Base-by-base conservation (phyloP, 2,888 invertebrate genomes). In the Serrognathus titanus region DNA sequence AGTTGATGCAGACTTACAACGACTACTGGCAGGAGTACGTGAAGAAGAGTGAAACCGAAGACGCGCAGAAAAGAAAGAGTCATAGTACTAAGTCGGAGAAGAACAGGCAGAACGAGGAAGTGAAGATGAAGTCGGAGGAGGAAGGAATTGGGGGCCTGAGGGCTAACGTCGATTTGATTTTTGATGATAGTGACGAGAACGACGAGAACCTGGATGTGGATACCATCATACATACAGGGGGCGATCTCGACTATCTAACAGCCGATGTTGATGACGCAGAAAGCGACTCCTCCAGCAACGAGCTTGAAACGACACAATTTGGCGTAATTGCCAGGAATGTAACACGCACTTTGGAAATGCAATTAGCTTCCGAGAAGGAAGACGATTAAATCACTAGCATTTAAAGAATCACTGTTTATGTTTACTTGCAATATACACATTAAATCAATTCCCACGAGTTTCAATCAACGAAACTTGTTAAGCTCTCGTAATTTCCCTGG, bases 301-400 rank as follows among this genome's bases (percentile, higher is more conserved):
- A 48, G 2, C 48, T 13, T 2, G 10, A 31, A 11, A 2, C 20
- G 10, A n/a, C 24, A 5, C 24, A 31, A 16, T 51, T 55, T n/a
- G 20, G 40, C 13, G 46, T 59, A 10, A 56, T 61, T 16, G 58
- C 57, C 58, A 53, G 59, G 10, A 48, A 67, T 47, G 66, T 71
- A 9, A 69, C 64, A 13, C 71, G 73, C 61, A 75, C 74, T 53
- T 66, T 77, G 56, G 76, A 77, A 67, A 75, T 77, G 76, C 76
- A 76, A 58, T 59, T 77, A 52, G 76, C 76, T 10, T 65, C 71
- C 63, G 63, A 71, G 51, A 63, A 69, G 52, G 48, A 56, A 11
- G 11, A 61, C 55, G 36, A 57, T 3, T 31, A 31, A 31, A 31
- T 31, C 1, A 31, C 1, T 31, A 31, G 24, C 24, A 7, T 7